Evolutionary conservation across 2,888 invertebrate genomes (phyloP).

Genomic region (Corythucha ciliata): DNA sequence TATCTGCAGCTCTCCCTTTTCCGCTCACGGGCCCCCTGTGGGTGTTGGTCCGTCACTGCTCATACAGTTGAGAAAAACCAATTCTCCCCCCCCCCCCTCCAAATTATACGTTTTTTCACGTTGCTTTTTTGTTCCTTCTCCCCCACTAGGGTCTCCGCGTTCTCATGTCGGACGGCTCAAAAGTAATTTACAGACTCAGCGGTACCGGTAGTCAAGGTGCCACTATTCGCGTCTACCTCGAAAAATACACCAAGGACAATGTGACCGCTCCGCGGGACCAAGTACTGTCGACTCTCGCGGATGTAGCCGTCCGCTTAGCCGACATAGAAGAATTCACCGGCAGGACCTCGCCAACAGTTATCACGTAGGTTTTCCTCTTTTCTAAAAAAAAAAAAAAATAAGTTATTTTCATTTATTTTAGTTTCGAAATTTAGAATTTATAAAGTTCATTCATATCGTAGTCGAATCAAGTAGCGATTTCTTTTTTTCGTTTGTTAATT

Average conservation of each 20-base stretch:
- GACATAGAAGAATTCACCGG: conserved; percentile 77
- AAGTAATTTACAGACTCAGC: conserved; percentile 86
- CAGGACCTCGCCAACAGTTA: conserved; percentile 86
- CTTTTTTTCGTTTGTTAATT: too few relatives aligned
- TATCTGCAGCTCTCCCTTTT: too few relatives aligned
- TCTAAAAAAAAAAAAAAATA: too few relatives aligned
- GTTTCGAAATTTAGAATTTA: too few relatives aligned
- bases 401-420: too few relatives aligned
- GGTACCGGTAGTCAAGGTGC: conserved; percentile 98
- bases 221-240: conserved; percentile 91
- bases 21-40: too few relatives aligned
- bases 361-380: too few relatives aligned
- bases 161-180: conserved; percentile 87
- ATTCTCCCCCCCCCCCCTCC: too few relatives aligned
- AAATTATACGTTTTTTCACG: background rate
- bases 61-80: too few relatives aligned
- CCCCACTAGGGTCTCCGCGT: conserved; percentile 94
- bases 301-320: conserved; percentile 77
- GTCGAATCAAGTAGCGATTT: background rate
- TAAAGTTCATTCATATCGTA: too few relatives aligned
- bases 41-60: too few relatives aligned
- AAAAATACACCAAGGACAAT: conserved; percentile 61
- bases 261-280: conserved; percentile 56
- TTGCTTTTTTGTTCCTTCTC: conserved; percentile 11
- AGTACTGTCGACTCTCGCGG: conserved; percentile 69